Conservation (phyloP, 2,888 invertebrate species). For the Rotaria sp. region DNA sequence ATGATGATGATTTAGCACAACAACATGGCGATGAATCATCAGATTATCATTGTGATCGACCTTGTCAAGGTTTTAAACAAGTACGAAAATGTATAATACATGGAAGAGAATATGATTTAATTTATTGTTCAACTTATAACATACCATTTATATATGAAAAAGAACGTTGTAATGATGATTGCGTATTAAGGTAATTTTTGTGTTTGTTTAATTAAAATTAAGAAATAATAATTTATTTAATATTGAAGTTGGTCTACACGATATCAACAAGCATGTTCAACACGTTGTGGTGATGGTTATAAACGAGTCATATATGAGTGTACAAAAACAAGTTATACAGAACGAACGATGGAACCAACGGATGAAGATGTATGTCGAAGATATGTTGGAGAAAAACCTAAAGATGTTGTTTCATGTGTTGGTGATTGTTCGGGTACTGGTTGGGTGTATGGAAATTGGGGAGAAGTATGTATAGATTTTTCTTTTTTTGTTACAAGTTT, state of each 20-base stretch:
- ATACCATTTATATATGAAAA: background rate
- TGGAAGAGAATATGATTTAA: background rate
- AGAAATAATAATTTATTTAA: background rate
- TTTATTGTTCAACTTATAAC: background rate
- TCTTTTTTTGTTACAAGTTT: background rate
- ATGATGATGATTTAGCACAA: background rate
- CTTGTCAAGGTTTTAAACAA: conserved; percentile 23
- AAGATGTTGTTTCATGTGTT: background rate
- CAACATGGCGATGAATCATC: background rate
- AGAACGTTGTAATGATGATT: conserved; percentile 25
- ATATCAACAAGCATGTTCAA: conserved; percentile 24
- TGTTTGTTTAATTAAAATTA: background rate
- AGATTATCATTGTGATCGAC: conserved; percentile 8
- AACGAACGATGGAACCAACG: conserved; percentile 5
- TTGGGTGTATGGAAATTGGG: conserved; percentile 21
- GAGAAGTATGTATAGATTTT: background rate
- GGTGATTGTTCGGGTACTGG: conserved; percentile 17
- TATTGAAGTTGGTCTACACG: background rate
- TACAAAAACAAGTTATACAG: conserved; percentile 4
- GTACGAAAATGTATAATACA: background rate
- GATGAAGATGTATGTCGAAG: background rate
- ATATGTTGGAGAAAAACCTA: conserved; percentile 15
- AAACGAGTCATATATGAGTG: conserved; percentile 24
- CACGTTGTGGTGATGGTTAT: conserved; percentile 2
- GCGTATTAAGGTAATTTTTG: background rate